Conservation (phyloP, 2,113 vertebrate genomes). For the Lates calcarifer region DNA sequence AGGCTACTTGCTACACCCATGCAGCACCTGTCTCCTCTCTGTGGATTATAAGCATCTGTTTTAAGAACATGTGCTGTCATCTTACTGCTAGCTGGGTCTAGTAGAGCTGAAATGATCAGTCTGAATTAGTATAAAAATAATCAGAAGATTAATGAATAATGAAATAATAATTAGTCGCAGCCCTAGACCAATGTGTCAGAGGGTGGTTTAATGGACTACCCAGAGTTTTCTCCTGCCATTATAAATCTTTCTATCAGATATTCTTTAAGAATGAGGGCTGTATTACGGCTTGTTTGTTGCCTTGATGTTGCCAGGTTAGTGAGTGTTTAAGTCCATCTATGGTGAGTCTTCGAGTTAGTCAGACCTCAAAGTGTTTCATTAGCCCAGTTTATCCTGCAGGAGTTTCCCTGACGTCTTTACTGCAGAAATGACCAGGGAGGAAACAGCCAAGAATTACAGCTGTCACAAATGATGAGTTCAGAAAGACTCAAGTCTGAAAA, state of each 20-base stretch:
- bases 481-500: neutral
- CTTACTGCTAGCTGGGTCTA: neutral
- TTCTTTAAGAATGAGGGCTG: no score
- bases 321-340: neutral
- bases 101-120: neutral
- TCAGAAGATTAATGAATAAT: neutral
- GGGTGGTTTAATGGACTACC: neutral
- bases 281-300: neutral
- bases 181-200: no score
- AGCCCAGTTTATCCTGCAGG: neutral
- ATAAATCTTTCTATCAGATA: neutral
- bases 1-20: no score
- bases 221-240: neutral
- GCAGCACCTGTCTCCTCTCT: no score
- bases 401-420: neutral
- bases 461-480: neutral
- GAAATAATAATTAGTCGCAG: neutral
- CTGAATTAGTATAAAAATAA: neutral
- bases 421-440: no score
- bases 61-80: neutral
- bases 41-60: no score
- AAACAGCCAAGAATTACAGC: neutral
- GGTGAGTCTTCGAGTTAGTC: neutral
- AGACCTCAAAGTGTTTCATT: neutral
- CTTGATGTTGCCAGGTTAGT: no score